Evolutionary conservation across 2,797 vertebrate genomes (phyloP).

Genomic region (Hippopotamyrus pictus): DNA sequence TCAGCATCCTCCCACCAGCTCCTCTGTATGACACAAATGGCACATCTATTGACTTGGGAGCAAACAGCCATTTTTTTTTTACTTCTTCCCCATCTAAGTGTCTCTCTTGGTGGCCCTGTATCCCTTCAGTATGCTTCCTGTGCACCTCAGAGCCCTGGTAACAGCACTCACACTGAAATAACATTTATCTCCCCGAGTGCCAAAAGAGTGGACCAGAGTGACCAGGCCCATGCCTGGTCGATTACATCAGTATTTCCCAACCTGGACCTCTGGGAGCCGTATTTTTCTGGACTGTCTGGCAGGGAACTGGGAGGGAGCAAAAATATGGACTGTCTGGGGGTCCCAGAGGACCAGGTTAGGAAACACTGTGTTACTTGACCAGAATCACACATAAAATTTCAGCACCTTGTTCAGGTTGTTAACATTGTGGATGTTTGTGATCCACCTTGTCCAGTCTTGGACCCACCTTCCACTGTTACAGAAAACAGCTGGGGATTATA

Average conservation of each 20-base stretch:
- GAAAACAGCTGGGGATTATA: neutral
- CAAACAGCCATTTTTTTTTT: neutral
- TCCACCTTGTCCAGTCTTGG: neutral
- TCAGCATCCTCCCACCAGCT: neutral
- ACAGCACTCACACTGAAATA: neutral
- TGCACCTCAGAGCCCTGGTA: neutral
- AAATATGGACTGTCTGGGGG: neutral
- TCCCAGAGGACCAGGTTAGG: neutral
- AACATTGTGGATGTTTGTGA: neutral
- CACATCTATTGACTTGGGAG: neutral
- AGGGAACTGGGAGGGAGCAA: neutral
- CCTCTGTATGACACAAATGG: neutral
- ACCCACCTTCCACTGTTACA: neutral
- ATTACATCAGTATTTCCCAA: slow-evolving; percentile 3
- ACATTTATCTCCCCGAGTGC: neutral
- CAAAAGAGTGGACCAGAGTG: neutral
- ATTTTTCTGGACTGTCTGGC: neutral
- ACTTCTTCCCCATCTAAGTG: neutral
- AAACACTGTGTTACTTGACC: neutral
- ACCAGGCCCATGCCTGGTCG: neutral
- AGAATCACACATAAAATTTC: neutral
- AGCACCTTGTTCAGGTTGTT: neutral
- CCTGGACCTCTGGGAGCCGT: neutral
- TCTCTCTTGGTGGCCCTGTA: neutral
- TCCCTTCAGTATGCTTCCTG: neutral